Evolutionary conservation across 2,113 vertebrate genomes (phyloP).

Genomic region (Neofelis nebulosa): DNA sequence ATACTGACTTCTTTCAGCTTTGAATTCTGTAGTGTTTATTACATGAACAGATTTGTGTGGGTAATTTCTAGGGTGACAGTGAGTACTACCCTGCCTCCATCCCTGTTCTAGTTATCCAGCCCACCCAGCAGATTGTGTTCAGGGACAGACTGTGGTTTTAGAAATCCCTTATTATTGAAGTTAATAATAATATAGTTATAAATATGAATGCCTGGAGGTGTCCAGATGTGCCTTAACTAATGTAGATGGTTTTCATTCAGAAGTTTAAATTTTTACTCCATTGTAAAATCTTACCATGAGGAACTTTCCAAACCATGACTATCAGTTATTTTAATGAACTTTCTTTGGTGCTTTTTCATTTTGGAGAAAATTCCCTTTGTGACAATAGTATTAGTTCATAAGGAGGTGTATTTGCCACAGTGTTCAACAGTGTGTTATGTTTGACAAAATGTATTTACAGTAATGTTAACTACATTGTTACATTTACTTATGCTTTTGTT

Average conservation of each 20-base stretch:
- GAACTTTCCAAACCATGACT: neutral
- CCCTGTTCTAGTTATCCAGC: neutral
- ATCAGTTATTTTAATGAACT: constrained; percentile 55
- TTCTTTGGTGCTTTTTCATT: constrained; percentile 62
- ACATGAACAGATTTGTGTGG: constrained; percentile 58
- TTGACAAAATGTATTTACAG: neutral
- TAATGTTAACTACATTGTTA: neutral
- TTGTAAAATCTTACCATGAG: constrained; percentile 34
- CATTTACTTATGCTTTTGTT: constrained; percentile 15
- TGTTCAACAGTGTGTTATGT: neutral
- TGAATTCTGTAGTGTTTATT: neutral
- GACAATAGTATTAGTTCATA: constrained; percentile 12
- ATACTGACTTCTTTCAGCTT: neutral
- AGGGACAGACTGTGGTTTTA: constrained; percentile 43
- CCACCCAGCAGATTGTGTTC: constrained; percentile 63
- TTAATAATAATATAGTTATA: constrained; percentile 30
- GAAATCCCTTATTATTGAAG: constrained; percentile 45
- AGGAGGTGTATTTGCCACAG: neutral
- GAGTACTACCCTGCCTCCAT: neutral
- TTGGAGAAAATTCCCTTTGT: constrained; percentile 59
- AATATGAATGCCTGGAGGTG: constrained; percentile 48
- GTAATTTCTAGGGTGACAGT: constrained; percentile 18
- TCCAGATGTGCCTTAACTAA: constrained; percentile 76
- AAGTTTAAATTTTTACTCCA: constrained; percentile 50
- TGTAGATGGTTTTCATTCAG: constrained; percentile 58